Conservation (phyloP, 2,797 vertebrate genomes). For the Orientallactaga sibirica region DNA sequence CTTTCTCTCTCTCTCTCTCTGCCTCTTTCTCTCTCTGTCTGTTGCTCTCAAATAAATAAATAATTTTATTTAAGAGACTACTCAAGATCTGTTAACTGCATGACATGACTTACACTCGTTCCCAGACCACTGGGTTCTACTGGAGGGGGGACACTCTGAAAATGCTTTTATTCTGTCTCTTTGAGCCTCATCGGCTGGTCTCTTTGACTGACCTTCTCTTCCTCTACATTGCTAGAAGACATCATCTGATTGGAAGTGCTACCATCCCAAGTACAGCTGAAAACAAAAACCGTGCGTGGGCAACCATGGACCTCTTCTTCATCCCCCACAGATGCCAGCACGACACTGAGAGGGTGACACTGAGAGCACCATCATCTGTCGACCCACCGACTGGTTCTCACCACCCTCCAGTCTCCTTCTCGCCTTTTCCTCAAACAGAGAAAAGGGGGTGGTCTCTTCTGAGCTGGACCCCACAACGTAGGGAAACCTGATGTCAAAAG, state of each 20-base stretch:
- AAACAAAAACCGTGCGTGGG: background rate
- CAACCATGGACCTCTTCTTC: background rate
- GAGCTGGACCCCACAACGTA: background rate
- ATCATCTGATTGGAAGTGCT: background rate
- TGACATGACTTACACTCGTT: background rate
- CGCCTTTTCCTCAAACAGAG: background rate
- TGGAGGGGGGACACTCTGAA: background rate
- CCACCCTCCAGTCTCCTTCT: background rate
- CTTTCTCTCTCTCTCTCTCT: too few relatives aligned
- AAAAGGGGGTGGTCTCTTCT: background rate
- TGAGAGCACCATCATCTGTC: accelerated
- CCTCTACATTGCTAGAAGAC: background rate
- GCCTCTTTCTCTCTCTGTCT: too few relatives aligned
- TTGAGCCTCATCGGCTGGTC: background rate
- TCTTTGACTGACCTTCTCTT: background rate
- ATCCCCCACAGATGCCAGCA: background rate
- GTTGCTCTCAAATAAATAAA: too few relatives aligned
- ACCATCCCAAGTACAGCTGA: background rate
- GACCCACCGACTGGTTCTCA: background rate
- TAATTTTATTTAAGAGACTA: background rate
- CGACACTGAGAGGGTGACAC: accelerated
- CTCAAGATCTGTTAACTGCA: background rate
- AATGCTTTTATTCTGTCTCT: background rate
- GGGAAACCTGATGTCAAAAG: slow-evolving; percentile 23
- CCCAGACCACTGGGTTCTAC: background rate